Percentiles rank a stretch among this genome's conserved stretches.
Conservation (phyloP, 2,113 vertebrate species). For the Psephotus haematonotus region DNA sequence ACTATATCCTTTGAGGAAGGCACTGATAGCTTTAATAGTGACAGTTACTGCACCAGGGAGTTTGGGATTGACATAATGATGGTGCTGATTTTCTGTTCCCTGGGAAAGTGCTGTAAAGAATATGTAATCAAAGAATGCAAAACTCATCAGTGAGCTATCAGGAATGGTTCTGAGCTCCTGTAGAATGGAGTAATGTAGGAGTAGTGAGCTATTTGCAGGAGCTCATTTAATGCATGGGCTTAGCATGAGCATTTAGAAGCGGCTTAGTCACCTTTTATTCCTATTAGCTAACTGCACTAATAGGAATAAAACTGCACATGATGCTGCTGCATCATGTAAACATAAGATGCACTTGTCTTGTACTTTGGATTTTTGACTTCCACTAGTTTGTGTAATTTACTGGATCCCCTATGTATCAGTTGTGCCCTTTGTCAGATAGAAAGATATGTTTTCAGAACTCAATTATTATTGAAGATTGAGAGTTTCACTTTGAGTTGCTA, state of each 20-base stretch:
- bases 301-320: too few relatives aligned
- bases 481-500: not conserved
- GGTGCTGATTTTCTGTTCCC: slow-evolving; percentile 24
- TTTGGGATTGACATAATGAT: not conserved
- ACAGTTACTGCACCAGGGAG: not conserved
- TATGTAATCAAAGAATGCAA: not conserved
- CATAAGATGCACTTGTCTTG: not conserved
- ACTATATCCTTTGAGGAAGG: not conserved
- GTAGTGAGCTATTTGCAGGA: not conserved
- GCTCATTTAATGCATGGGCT: not conserved
- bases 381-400: not conserved
- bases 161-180: not conserved
- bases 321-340: not conserved
- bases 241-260: not conserved
- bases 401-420: not conserved
- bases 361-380: not conserved
- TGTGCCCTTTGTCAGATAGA: not conserved
- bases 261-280: not conserved
- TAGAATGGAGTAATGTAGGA: not conserved
- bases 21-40: not conserved
- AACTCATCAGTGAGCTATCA: not conserved
- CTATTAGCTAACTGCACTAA: not conserved
- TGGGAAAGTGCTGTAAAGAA: not conserved
- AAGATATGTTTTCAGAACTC: not conserved
- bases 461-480: not conserved